phyloP scores from a whole-genome alignment of 2,888 invertebrate species.

The Halocaridina rubra region DNA sequence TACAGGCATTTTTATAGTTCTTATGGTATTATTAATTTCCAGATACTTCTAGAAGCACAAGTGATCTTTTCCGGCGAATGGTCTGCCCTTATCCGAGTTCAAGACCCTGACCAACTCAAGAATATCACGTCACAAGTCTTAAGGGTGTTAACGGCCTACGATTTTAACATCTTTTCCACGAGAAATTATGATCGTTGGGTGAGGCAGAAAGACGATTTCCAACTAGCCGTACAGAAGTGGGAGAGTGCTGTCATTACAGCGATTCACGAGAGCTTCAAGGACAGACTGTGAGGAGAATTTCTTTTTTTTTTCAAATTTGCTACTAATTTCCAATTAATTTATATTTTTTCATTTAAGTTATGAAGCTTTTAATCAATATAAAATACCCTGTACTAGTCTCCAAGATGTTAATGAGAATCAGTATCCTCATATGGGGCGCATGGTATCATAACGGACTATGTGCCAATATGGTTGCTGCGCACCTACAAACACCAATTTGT shows the following conservation, averaged over 20 bases:
- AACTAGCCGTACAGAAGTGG: conserved; percentile 53
- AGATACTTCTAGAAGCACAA: conserved; percentile 57
- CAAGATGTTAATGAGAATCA: no score
- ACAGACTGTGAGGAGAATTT: conserved; percentile 40
- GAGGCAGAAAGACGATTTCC: conserved; percentile 59
- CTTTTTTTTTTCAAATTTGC: neutral
- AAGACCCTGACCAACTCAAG: conserved; percentile 45
- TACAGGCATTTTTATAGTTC: neutral
- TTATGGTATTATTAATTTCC: neutral
- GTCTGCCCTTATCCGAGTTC: conserved; percentile 56
- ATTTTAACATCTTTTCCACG: conserved; percentile 62
- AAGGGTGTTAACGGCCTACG: conserved; percentile 55
- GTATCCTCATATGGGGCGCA: no score
- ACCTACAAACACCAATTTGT: no score
- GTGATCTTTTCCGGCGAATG: conserved; percentile 55
- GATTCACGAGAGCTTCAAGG: conserved; percentile 51
- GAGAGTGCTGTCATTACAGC: conserved; percentile 45
- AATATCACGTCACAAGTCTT: conserved; percentile 49
- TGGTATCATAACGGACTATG: no score
- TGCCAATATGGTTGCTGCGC: no score
- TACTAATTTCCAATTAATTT: neutral
- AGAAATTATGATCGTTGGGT: conserved; percentile 60
- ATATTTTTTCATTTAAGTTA: neutral
- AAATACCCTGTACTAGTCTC: no score
- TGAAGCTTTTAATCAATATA: no score